phyloP scores from a whole-genome alignment of 2,797 vertebrate species.

The Denticeps clupeoides region DNA sequence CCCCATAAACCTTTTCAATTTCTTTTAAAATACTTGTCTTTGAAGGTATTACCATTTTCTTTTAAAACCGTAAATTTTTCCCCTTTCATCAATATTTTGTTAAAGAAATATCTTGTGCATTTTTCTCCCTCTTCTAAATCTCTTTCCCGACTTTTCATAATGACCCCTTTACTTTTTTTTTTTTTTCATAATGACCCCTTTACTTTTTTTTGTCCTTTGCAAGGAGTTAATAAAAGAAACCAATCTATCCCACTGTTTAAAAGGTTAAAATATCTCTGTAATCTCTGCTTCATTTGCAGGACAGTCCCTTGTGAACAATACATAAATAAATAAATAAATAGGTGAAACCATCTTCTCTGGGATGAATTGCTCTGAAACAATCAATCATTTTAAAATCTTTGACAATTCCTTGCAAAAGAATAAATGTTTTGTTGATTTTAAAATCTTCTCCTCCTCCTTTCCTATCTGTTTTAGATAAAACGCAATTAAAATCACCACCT shows the following conservation, averaged over 20 bases:
- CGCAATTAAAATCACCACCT: not conserved
- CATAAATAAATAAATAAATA: slow-evolving; percentile 7
- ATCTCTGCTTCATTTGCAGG: slow-evolving; percentile 7
- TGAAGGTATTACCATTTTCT: not conserved
- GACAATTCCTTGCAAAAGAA: too few relatives aligned
- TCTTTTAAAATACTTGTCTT: not conserved
- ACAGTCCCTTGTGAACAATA: not conserved
- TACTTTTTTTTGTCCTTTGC: not conserved
- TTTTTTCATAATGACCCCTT: slow-evolving; percentile 11
- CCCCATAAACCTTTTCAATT: rapidly evolving
- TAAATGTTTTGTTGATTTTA: slow-evolving; percentile 13
- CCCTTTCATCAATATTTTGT: not conserved
- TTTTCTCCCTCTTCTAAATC: slow-evolving; percentile 12
- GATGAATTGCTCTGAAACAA: slow-evolving; percentile 25
- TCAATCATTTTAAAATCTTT: too few relatives aligned
- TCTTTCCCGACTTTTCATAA: slow-evolving; percentile 20
- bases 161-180: not conserved
- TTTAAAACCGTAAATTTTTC: not conserved
- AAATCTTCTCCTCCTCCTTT: slow-evolving; percentile 7
- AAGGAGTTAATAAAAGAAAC: too few relatives aligned
- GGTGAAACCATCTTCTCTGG: slow-evolving; percentile 14
- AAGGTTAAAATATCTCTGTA: slow-evolving; percentile 21
- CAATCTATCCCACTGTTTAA: slow-evolving; percentile 8
- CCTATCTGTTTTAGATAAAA: not conserved
- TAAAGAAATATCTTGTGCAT: slow-evolving; percentile 22